These are phyloP conservation scores for Boleophthalmus pectinirostris DNA, from an alignment of 2,113 vertebrate species.

Conservation along the genomic window DNA sequence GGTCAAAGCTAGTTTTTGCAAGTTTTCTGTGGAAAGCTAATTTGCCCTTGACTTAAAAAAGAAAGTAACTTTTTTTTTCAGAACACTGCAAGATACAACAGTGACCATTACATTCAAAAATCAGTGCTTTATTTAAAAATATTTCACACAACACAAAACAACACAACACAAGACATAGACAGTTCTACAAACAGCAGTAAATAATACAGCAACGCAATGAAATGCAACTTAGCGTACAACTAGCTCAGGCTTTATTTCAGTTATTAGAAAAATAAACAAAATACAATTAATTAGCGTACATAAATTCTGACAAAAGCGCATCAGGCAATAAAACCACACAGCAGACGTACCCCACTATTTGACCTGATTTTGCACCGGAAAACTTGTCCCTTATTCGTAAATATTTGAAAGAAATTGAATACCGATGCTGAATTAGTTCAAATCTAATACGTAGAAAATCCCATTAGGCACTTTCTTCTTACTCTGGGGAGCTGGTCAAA, in stretches of 20 bases:
- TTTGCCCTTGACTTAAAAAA: background rate
- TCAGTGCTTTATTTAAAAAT: conserved; percentile 58
- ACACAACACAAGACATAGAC: conserved; percentile 52
- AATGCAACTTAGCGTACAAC: conserved; percentile 23
- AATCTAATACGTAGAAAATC: conserved; percentile 47
- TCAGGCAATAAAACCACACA: conserved; percentile 39
- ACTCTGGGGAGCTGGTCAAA: conserved; percentile 23
- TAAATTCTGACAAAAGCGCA: conserved; percentile 31
- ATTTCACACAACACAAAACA: conserved; percentile 53
- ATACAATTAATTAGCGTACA: conserved; percentile 39
- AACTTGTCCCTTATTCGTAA: background rate
- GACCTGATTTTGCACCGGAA: conserved; percentile 47
- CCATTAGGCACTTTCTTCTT: conserved; percentile 65
- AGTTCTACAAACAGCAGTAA: conserved; percentile 34
- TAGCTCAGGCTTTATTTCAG: conserved; percentile 30
- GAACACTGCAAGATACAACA: background rate
- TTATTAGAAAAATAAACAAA: conserved; percentile 32
- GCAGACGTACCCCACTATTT: conserved; percentile 42
- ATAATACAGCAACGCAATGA: conserved; percentile 28
- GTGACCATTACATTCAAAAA: conserved; percentile 48
- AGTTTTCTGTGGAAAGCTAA: background rate
- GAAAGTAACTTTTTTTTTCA: background rate
- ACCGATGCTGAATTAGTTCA: conserved; percentile 46
- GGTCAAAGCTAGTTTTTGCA: background rate
- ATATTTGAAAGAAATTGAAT: conserved; percentile 25